phyloP scores from a whole-genome alignment of 2,113 vertebrate genomes.

The Lipophrys pholis region DNA sequence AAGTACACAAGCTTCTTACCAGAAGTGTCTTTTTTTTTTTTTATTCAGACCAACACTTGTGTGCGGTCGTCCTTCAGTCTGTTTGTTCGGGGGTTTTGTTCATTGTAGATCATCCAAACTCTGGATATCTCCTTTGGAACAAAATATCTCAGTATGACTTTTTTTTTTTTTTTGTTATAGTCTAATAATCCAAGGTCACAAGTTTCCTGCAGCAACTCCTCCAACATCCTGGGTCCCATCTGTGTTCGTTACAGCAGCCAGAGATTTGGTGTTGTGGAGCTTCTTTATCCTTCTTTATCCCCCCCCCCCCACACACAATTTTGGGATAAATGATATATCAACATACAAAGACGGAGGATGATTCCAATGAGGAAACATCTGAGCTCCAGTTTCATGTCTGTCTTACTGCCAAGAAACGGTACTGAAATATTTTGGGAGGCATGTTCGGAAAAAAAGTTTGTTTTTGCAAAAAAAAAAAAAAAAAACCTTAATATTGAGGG shows the following conservation, averaged over 20 bases:
- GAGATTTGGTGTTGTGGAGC: constrained; percentile 4
- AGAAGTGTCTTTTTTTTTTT: background rate
- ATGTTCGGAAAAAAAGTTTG: background rate
- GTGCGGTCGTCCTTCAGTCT: background rate
- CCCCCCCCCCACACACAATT: background rate
- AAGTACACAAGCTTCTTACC: background rate
- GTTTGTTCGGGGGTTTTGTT: no score
- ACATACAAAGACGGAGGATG: no score
- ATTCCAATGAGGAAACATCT: background rate
- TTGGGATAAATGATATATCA: no score
- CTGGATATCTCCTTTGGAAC: constrained; percentile 42
- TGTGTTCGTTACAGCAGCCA: constrained; percentile 23
- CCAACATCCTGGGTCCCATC: constrained; percentile 31
- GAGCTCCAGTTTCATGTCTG: constrained; percentile 3
- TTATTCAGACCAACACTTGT: background rate
- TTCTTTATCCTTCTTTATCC: background rate
- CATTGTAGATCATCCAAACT: constrained; percentile 28
- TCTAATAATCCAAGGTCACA: constrained; percentile 19
- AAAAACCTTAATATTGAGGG: no score
- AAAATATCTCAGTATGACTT: constrained; percentile 27
- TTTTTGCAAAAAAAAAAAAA: background rate
- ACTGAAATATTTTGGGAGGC: background rate
- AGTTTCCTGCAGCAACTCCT: constrained; percentile 39
- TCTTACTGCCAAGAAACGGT: background rate
- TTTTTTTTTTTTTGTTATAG: background rate